Evolutionary conservation across 2,888 invertebrate genomes (phyloP).

Genomic region (Eupithecia abbreviata): DNA sequence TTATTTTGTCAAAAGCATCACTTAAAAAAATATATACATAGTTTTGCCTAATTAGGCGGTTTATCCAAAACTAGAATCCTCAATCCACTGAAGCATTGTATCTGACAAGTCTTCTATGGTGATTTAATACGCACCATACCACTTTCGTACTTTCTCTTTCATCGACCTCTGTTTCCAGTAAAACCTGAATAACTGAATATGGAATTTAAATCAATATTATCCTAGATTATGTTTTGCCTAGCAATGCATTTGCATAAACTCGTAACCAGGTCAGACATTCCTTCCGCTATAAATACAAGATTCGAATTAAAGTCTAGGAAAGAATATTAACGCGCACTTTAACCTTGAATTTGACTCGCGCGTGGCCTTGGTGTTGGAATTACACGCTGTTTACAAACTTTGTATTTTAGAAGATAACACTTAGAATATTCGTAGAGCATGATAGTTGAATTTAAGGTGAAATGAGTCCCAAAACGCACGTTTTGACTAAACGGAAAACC

Average conservation of each 20-base stretch:
- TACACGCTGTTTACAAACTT: constrained; percentile 13
- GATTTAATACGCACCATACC: background rate
- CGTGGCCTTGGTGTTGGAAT: constrained; percentile 34
- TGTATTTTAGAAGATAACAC: background rate
- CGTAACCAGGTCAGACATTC: constrained; percentile 2
- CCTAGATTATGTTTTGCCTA: background rate
- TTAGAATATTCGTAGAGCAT: background rate
- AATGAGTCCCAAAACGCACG: too few species aligned
- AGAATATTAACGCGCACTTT: constrained; percentile 27
- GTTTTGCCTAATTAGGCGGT: too few species aligned
- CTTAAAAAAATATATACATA: too few species aligned
- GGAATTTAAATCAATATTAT: background rate
- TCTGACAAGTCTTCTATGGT: background rate
- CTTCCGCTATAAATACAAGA: constrained; percentile 8
- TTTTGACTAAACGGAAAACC: too few species aligned
- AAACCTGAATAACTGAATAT: background rate
- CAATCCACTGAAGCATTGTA: background rate
- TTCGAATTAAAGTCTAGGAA: background rate
- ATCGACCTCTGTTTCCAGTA: background rate
- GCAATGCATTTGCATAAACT: constrained; percentile 9
- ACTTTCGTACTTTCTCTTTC: background rate
- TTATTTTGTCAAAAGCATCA: too few species aligned
- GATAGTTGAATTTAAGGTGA: background rate
- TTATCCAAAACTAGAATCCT: background rate
- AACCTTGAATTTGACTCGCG: constrained; percentile 44